Evolutionary conservation across 1,140 invertebrate genomes (phyloP).

Genomic region (Listronotus bonariensis): DNA sequence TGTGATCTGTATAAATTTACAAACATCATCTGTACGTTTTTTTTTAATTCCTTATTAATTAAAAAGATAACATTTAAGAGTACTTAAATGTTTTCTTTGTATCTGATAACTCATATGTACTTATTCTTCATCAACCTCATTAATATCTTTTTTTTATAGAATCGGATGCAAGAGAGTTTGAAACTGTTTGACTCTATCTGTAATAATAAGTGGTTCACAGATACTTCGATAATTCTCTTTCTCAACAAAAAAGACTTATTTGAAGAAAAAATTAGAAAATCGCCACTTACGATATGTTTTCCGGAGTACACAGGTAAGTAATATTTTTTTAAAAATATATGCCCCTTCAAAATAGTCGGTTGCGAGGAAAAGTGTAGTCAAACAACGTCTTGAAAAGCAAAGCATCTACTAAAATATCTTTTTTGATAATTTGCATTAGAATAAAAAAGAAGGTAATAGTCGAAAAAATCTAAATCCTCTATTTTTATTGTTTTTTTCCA

Average conservation of each 20-base stretch:
- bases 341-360: no score
- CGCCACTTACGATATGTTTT: constrained; percentile 93
- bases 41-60: no score
- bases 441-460: no score
- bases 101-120: constrained; percentile 7
- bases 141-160: constrained; percentile 57
- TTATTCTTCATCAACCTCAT: constrained; percentile 8
- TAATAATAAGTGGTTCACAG: constrained; percentile 98
- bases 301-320: constrained; percentile 85
- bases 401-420: no score
- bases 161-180: constrained; percentile 90
- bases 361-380: no score
- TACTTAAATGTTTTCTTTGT: not conserved
- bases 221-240: constrained; percentile 97
- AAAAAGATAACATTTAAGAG: not conserved
- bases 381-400: no score
- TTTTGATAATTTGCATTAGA: no score
- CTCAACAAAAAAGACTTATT: constrained; percentile 97
- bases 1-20: no score
- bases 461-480: no score
- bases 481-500: no score
- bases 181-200: constrained; percentile 97
- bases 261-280: constrained; percentile 89
- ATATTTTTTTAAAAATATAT: no score
- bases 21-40: no score